Percentiles rank a stretch among this genome's conserved stretches.
Evolutionary conservation across 1,140 invertebrate species (phyloP).

Genomic region (Steinernema feltiae): DNA sequence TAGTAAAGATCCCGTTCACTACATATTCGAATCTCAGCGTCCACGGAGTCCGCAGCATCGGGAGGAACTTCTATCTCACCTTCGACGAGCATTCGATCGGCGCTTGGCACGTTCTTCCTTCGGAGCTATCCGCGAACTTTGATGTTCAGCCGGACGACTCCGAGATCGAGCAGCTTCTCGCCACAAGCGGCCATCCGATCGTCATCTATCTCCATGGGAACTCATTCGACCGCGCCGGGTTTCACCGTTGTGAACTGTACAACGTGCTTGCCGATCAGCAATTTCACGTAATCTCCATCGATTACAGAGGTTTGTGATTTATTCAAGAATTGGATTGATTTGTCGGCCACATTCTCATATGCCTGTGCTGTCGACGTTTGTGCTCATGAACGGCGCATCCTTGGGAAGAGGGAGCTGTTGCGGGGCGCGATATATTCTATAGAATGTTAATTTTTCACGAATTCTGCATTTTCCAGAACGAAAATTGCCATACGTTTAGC

Average conservation of each 20-base stretch:
- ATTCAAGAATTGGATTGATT: conserved; percentile 14
- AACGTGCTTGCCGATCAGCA: conserved; percentile 70
- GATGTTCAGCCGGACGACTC: conserved; percentile 16
- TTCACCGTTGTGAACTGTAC: conserved; percentile 77
- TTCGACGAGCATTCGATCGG: conserved; percentile 65
- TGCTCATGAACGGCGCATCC: no score
- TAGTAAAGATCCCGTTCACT: conserved; percentile 53
- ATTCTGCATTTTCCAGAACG: no score
- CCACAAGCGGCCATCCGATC: conserved; percentile 63
- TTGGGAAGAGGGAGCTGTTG: no score
- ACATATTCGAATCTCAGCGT: conserved; percentile 56
- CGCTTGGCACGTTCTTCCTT: conserved; percentile 67
- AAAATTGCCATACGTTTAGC: no score
- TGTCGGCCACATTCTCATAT: conserved; percentile 35
- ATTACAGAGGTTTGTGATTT: conserved; percentile 73
- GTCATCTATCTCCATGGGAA: conserved; percentile 83
- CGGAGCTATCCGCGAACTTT: conserved; percentile 58
- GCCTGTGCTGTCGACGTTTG: no score
- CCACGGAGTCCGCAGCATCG: conserved; percentile 50
- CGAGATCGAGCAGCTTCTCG: conserved; percentile 60
- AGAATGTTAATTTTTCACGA: no score
- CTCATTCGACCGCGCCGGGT: conserved; percentile 69
- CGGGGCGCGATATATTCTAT: no score
- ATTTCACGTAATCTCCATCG: conserved; percentile 80
- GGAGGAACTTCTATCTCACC: conserved; percentile 68